Percentiles rank a stretch among this genome's conserved stretches.
Evolutionary conservation across 2,888 invertebrate genomes (phyloP).

Genomic region (Sabellastarte sp.): DNA sequence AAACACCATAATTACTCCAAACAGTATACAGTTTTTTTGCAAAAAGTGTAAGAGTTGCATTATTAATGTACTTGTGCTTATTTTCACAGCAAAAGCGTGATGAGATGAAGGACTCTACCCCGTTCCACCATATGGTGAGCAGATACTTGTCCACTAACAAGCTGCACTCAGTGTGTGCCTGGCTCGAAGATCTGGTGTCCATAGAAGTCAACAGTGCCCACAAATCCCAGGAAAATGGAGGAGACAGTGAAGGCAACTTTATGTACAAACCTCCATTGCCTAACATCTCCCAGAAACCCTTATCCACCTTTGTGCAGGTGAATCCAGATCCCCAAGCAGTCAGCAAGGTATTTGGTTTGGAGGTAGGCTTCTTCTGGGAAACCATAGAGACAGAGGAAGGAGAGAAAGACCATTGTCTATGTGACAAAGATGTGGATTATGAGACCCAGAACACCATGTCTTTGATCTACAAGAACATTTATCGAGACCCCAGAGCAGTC

Average conservation of each 20-base stretch:
- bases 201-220: conserved; percentile 33
- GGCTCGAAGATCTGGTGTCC: conserved; percentile 44
- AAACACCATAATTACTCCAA: too few relatives aligned
- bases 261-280: conserved; percentile 45
- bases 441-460: conserved; percentile 50
- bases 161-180: conserved; percentile 44
- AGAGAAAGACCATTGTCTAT: conserved; percentile 29
- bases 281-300: conserved; percentile 45
- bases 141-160: conserved; percentile 48
- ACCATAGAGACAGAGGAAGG: conserved; percentile 51
- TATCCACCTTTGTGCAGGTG: conserved; percentile 52
- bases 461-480: conserved; percentile 43
- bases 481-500: conserved; percentile 41
- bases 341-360: conserved; percentile 40
- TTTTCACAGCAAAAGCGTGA: conserved; percentile 15
- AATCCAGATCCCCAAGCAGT: conserved; percentile 37
- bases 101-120: conserved; percentile 33
- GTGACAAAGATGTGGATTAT: conserved; percentile 33
- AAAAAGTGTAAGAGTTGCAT: too few relatives aligned
- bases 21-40: too few relatives aligned
- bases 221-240: conserved; percentile 14
- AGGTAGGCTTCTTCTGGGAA: conserved; percentile 53
- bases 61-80: too few relatives aligned
- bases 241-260: conserved; percentile 21
- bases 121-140: conserved; percentile 39